Base-by-base conservation (phyloP, 1,140 invertebrate species). In the Pseudachorutes palmiensis region DNA sequence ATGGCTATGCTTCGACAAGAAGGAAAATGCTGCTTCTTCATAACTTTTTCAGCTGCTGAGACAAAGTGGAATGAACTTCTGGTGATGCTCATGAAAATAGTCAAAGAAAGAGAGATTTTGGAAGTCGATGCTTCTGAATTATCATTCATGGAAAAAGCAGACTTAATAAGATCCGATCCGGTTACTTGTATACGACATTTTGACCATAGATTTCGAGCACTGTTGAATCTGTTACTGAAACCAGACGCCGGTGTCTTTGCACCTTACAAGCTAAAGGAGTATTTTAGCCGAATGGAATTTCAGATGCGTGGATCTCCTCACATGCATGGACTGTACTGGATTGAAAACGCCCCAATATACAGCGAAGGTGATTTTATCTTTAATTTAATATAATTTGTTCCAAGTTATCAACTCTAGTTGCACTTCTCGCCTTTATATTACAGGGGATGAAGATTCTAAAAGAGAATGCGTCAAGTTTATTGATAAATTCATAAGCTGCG, bases 141-240 rank as follows among this genome's bases (percentile, higher is more conserved):
- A 28, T 9, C 72, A 62, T 76, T 58, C 67, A 65, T 74, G 3
- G 57, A 75, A 51, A 78, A 77, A 72, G 61, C 48, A 60, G 68
- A 63, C 58, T 66, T 80, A 29, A 63, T 80, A 0, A 78, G 79
- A 72, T 75, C 77, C 69, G 80, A 81, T 74, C 75, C 79, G 3
- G 77, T 80, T 30, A 80, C 77, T 5, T 80, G 79, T 69, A 62
- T 62, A 45, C 22, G 22, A n/a, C 60, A 66, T 32, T 70, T 70
- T 60, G 64, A 64, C 32, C 64, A 70, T 30, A 32, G 33, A 62
- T 60, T 32, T 29, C 22, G 58, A 32, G 55, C 19, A 30, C 22
- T 65, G 26, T 28, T 69, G 1, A 65, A 60, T 36, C 1, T 14
- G 0, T n/a, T 65, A 19, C 33, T 69, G 2, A 69, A 59, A 9